Evolutionary conservation across 2,113 vertebrate species (phyloP), one percentile per base, ranked within the genome.

Genomic region (Buteo buteo): DNA sequence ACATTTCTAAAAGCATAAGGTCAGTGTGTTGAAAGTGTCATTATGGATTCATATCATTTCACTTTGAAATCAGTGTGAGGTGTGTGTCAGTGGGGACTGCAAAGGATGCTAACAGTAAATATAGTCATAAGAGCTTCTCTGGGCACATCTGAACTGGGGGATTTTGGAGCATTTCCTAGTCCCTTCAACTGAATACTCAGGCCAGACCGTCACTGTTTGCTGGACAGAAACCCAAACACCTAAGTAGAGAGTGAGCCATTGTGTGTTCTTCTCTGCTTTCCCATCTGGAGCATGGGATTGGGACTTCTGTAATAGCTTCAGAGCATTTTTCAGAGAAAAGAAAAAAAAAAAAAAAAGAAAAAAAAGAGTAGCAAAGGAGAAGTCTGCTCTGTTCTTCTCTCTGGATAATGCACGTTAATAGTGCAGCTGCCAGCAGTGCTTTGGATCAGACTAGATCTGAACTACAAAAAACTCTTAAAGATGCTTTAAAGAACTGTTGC

Each of bases 161-260:
- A 74, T 91, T 94, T 65, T 94, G 86, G 84, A 94, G 49, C 34
- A 79, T 85, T 91, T 95, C 81, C 52, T 49, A 89, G 73, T 84
- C 40, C 32, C 40, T 96, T 85, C 84, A 93, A 20, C 42, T 32
- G 57, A 84, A n/a, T 79, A 59, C 57, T 92, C 85, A 72, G 77
- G 55, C 81, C 93, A 89, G 72, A 91, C 19, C 5, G 2, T 74
- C 59, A 64, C 67, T 69, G 26, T 92, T 88, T 86, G 44, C 85
- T 89, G 93, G 69, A 93, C 69, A 84, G 69, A 91, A 91, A 61
- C 21, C 72, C 42, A 72, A 91, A 94, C 10, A 45, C 32, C 3
- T 62, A 52, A 84, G 32, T 74, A 78, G 59, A 47, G 50, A 55
- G 59, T 64, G 65, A 93, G 57, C 77, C 65, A 49, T 91, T 3